Percentiles rank a stretch among this genome's conserved stretches.
Evolutionary conservation across 2,113 vertebrate genomes (phyloP).

Genomic region (Toxotes jaculatrix): DNA sequence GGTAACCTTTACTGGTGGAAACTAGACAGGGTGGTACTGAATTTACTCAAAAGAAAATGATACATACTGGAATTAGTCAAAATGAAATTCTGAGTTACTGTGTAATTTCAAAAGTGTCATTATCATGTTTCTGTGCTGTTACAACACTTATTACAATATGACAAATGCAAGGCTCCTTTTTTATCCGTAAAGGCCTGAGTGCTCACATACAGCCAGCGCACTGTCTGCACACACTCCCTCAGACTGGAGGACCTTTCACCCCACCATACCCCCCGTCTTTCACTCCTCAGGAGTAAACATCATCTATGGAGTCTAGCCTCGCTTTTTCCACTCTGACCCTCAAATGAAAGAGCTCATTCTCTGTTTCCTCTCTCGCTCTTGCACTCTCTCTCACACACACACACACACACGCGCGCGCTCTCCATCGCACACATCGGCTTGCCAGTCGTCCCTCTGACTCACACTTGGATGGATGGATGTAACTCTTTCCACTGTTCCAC

Average conservation of each 20-base stretch:
- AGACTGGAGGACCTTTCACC: slow-evolving; percentile 58
- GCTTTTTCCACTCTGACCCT: slow-evolving; percentile 69
- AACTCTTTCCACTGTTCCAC: slow-evolving; percentile 73
- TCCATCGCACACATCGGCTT: slow-evolving; percentile 48
- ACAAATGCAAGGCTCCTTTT: slow-evolving; percentile 11
- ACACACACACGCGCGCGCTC: background rate
- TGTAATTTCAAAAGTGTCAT: background rate
- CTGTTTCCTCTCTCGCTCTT: slow-evolving; percentile 43
- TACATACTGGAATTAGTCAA: background rate
- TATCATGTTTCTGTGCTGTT: background rate
- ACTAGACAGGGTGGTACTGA: background rate
- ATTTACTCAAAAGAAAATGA: background rate
- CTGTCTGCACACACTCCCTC: slow-evolving; percentile 32
- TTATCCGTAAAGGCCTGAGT: slow-evolving; percentile 12
- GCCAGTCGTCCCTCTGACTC: slow-evolving; percentile 67
- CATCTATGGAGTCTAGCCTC: slow-evolving; percentile 55
- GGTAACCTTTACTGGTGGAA: background rate
- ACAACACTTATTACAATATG: background rate
- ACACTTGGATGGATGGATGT: slow-evolving; percentile 50
- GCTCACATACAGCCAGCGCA: background rate
- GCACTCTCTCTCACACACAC: slow-evolving; percentile 33
- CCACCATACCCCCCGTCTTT: slow-evolving; percentile 41
- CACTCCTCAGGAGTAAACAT: slow-evolving; percentile 75
- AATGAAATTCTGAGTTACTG: background rate
- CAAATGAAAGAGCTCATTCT: slow-evolving; percentile 82